Evolutionary conservation across 2,888 invertebrate species (phyloP), one percentile per base, ranked within the genome.

Genomic region (Coremacera marginata): DNA sequence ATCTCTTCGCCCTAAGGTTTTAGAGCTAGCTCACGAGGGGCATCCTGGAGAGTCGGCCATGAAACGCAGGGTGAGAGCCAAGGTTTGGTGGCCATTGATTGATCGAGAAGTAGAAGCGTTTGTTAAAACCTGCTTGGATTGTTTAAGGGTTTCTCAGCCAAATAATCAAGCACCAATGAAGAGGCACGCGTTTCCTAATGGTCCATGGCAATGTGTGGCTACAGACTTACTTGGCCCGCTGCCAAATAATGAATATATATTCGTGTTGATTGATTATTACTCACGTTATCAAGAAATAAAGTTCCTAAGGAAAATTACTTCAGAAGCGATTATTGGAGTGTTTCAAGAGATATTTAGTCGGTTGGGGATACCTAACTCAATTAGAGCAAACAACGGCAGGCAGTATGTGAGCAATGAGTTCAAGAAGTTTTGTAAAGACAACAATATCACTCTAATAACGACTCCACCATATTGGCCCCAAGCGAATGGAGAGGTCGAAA

Each of bases 101-200:
- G 37, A 8, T 37, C 3, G 8, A 37, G 37, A 75, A 5, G 76
- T 51, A 5, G 76, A 78, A 70, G 11, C 14, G 5, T 65, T 70
- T 68, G 73, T 77, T 14, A 78, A 67, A 62, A 51, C 16, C 2
- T 78, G 77, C 31, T 44, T 70, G 44, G 76, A 25, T 80, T 78
- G 22, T n/a, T n/a, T n/a, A n/a, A 27, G 77, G 16, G 27, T 78
- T n/a, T 78, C 78, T 72, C 70, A 72, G 68, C 77, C 77, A 31
- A 27, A n/a, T 1, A 72, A 67, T 37, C 72, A 70, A n/a, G 51
- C 57, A 16, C 74, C 78, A 72, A 77, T 79, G 78, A 62, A 77
- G 9, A 77, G 78, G 63, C 79, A 78, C 25, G 55, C 19, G 5
- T 55, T 55, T n/a, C 55, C 55, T 2, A 55, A 55, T 16, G 55